Evolutionary conservation across 2,888 invertebrate genomes (phyloP).

Genomic region (Amorpha juglandis): DNA sequence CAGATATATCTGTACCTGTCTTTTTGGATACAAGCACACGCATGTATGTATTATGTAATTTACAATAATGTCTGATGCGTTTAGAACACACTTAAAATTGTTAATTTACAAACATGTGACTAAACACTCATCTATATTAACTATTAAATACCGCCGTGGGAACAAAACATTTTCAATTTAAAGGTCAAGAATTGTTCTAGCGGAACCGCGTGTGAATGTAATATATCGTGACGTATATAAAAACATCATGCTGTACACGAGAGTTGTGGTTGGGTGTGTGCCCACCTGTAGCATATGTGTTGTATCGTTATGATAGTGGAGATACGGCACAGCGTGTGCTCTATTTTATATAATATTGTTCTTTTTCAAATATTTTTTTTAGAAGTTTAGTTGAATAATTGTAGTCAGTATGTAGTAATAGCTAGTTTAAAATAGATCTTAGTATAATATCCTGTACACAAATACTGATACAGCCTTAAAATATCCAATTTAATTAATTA

Average conservation of each 20-base stretch:
- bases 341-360: slow-evolving; percentile 39
- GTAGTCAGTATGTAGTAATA: too few relatives aligned
- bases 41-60: too few relatives aligned
- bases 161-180: slow-evolving; percentile 9
- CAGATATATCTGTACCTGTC: too few relatives aligned
- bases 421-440: too few relatives aligned
- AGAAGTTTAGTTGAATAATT: background rate
- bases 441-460: too few relatives aligned
- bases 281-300: slow-evolving; percentile 53
- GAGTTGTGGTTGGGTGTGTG: slow-evolving; percentile 48
- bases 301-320: slow-evolving; percentile 47
- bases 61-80: too few relatives aligned
- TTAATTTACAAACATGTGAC: too few relatives aligned
- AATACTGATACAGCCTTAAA: too few relatives aligned
- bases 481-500: too few relatives aligned
- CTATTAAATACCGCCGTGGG: slow-evolving; percentile 20
- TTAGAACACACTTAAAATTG: too few relatives aligned
- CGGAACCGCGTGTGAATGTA: slow-evolving; percentile 5
- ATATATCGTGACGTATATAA: background rate
- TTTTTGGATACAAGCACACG: too few relatives aligned
- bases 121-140: background rate
- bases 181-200: slow-evolving; percentile 13
- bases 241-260: slow-evolving; percentile 45
- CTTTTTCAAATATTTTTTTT: background rate
- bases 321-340: slow-evolving; percentile 45